Evolutionary conservation across 2,113 vertebrate genomes (phyloP), one percentile per base, ranked within the genome.

Genomic region (Calyptomena viridis): DNA sequence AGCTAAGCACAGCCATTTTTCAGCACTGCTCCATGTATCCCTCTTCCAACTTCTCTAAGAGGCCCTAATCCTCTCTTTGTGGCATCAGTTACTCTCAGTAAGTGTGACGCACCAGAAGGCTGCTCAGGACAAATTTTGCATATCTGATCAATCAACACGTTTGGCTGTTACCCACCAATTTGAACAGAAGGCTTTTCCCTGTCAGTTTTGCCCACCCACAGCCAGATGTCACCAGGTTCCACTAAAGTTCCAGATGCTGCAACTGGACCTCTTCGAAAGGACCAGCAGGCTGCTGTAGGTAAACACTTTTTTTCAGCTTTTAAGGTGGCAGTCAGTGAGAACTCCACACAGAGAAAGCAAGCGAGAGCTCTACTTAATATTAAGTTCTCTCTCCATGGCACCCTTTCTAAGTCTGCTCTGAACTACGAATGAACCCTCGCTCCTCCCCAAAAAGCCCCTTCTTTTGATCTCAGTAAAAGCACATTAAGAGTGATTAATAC

Each of bases 21-120:
- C 84, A 85, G 39, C 64, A 72, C 46, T 91, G 79, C 6, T 27
- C 64, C 1, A 0, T 1, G 31, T 8, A 86, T 47, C 35, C 66
- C 82, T 75, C 12, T 42, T 60, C 47, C 73, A 89, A 6, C 59
- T 89, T 72, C 72, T 76, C 33, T 2, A 56, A 85, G 76, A 90
- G 59, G 40, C 69, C n/a, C 52, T 95, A 86, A 95, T 90, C 76
- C 79, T 72, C 40, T 92, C 81, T 92, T 82, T 90, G 79, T 83
- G 82, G 63, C 66, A 94, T 49, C 71, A 33, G 53, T 75, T 63
- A 83, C 60, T 46, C 87, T 71, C 49, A 14, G 89, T 49, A 74
- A 55, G 76, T 25, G 22, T 83, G 82, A 94, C 12, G 15, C 85
- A 88, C 81, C 91, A 88, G 50, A 74, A 90, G 30, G 68, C 72